Evolutionary conservation across 2,888 invertebrate genomes (phyloP).

Genomic region (Hedychridium roseum): DNA sequence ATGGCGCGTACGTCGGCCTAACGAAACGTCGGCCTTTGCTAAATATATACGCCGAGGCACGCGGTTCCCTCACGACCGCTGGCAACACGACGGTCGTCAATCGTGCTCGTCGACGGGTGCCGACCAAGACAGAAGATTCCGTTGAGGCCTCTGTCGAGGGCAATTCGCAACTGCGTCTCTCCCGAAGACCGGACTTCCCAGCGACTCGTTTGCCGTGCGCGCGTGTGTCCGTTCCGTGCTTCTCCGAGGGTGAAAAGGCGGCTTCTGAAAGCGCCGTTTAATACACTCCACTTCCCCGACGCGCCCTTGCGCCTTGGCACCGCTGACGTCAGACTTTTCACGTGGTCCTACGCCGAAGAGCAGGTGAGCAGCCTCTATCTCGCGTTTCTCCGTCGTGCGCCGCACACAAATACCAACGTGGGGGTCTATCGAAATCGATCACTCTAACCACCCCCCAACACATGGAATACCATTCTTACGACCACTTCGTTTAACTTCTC

Average conservation of each 20-base stretch:
- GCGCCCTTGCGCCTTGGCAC: neutral
- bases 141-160: neutral
- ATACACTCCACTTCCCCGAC: neutral
- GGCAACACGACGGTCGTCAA: conserved; percentile 7
- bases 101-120: conserved; percentile 17
- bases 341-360: neutral
- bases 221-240: neutral
- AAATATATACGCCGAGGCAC: conserved; percentile 54
- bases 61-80: conserved; percentile 36
- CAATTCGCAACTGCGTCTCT: too few species aligned
- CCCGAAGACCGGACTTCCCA: neutral
- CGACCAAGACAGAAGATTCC: neutral
- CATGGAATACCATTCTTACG: conserved; percentile 19
- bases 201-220: neutral
- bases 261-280: neutral
- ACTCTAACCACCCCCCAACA: neutral
- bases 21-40: conserved; percentile 35
- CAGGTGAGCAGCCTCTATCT: neutral
- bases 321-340: neutral
- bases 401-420: neutral
- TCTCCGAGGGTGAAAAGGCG: neutral
- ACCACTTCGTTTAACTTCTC: conserved; percentile 14
- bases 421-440: neutral
- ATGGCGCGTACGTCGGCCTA: conserved; percentile 29
- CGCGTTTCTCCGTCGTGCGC: neutral